Evolutionary conservation across 1,140 invertebrate genomes (phyloP), one percentile per base, ranked within the genome.

Genomic region (Portunus trituberculatus): DNA sequence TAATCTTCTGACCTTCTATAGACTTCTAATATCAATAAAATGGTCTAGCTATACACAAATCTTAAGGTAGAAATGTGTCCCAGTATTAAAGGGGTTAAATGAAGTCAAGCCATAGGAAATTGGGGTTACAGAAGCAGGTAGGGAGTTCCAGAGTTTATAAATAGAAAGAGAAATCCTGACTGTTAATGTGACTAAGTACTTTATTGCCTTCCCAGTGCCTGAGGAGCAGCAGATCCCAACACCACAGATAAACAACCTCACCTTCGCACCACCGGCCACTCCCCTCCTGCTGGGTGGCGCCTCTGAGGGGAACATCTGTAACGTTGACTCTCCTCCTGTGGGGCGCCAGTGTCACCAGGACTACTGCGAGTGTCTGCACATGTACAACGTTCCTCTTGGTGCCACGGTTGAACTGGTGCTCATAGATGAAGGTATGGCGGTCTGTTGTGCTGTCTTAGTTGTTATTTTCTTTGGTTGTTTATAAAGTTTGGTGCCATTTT

Each of bases 171-270:
- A 39, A 39, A 39, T 1, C 1, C 39, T 39, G 39, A 6, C 39
- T 39, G 39, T 1, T n/a, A n/a, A n/a, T n/a, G n/a, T n/a, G n/a
- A 20, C 8, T 45, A 90, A 45, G 45, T 91, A 29, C 25, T 28
- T 29, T 46, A 2, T 86, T 45, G 82, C 91, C 20, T 31, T 28
- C 31, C 28, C 91, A 95, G 94, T 92, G 59, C 92, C 96, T 8
- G 95, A 96, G 32, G 97, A 97, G 92, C 96, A 98, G 0, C 98
- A 98, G 93, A 96, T 96, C 87, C 94, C 94, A 8, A 95, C 94
- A 28, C 98, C 98, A 0, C 98, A 99, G 97, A 97, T 99, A 2
- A 99, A 99, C 97, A 98, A 98, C 96, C 99, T 99, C 93, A 98
- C 98, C 46, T 98, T 98, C 97, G 98, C 98, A 96, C 97, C 98